phyloP scores from a whole-genome alignment of 2,797 vertebrate genomes.

The Triplophysa yarkandensis region DNA sequence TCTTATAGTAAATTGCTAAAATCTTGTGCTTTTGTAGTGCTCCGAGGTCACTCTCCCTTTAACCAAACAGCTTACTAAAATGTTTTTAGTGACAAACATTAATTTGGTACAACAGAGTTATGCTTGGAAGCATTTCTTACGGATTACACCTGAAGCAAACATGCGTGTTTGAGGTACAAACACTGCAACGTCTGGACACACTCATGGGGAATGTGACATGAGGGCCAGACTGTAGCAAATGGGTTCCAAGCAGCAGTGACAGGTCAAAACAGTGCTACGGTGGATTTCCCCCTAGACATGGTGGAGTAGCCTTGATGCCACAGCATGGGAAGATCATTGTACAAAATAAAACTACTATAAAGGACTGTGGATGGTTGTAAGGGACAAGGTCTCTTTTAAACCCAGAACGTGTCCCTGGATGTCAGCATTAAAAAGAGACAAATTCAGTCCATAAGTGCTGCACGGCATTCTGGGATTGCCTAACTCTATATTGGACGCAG shows the following conservation, averaged over 20 bases:
- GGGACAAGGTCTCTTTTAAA: not conserved
- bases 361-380: conserved; percentile 2
- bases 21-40: not conserved
- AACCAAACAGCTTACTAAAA: not conserved
- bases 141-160: conserved; percentile 53
- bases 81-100: not conserved
- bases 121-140: conserved; percentile 71
- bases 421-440: too few relatives aligned
- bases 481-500: too few relatives aligned
- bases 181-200: conserved; percentile 69
- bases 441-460: not conserved
- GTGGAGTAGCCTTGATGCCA: conserved; percentile 53
- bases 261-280: conserved; percentile 65
- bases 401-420: too few relatives aligned
- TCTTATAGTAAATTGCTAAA: too few relatives aligned
- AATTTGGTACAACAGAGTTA: conserved; percentile 62
- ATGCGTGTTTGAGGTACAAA: conserved; percentile 75
- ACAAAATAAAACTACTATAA: conserved; percentile 7
- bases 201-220: conserved; percentile 79
- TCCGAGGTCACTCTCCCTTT: not conserved
- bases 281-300: conserved; percentile 67
- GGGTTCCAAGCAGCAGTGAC: conserved; percentile 53
- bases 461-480: not conserved
- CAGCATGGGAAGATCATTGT: conserved; percentile 29
- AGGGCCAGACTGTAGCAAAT: conserved; percentile 63